Percentiles rank a stretch among this genome's conserved stretches.
phyloP scores from a whole-genome alignment of 2,888 invertebrate genomes.

The Athalia cordata region DNA sequence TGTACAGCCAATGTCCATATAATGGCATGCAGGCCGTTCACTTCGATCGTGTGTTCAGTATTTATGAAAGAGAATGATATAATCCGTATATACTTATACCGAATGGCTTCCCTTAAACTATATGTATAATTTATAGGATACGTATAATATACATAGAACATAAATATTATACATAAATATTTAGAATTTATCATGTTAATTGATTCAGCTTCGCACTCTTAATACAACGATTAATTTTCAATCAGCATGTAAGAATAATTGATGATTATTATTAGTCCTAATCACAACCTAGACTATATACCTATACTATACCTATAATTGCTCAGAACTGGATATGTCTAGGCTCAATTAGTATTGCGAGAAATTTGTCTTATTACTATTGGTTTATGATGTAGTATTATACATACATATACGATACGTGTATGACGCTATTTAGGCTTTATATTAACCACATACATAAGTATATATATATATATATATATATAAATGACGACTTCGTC shows the following conservation, averaged over 20 bases:
- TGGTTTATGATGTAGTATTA: constrained; percentile 55
- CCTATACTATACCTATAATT: constrained; percentile 52
- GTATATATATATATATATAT: constrained; percentile 55
- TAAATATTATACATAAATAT: not conserved
- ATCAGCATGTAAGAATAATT: too few species aligned
- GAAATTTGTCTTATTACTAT: constrained; percentile 53
- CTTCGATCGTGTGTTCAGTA: constrained; percentile 21
- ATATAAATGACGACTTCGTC: constrained; percentile 58
- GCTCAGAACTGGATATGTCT: constrained; percentile 66
- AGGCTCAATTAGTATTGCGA: constrained; percentile 59
- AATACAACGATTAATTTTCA: too few species aligned
- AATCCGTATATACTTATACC: constrained; percentile 20
- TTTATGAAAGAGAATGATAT: constrained; percentile 23
- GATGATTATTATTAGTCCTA: too few species aligned
- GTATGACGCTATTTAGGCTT: too few species aligned
- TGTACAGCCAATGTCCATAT: not conserved
- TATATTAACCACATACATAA: constrained; percentile 52
- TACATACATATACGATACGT: constrained; percentile 53
- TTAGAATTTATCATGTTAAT: constrained; percentile 20
- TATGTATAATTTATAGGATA: not conserved
- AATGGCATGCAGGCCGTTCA: not conserved
- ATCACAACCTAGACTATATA: constrained; percentile 7
- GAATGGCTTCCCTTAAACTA: not conserved
- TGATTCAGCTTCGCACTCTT: too few species aligned
- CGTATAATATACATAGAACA: not conserved